Conservation (phyloP, 2,797 vertebrate species). For the Leptoclinus maculatus region DNA sequence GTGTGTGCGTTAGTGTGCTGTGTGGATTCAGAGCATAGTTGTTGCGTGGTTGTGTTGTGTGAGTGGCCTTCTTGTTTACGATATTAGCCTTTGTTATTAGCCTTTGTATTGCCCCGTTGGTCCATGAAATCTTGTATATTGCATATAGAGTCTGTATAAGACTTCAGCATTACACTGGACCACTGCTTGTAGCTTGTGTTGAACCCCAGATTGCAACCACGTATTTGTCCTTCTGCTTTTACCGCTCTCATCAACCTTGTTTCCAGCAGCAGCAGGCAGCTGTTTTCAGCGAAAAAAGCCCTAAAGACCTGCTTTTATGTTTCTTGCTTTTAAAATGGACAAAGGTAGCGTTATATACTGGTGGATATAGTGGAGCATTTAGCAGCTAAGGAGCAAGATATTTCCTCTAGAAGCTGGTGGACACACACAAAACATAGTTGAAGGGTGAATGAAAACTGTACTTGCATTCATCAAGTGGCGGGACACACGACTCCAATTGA, state of each 20-base stretch:
- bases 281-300: not conserved
- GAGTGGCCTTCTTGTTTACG: not conserved
- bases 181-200: not conserved
- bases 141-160: not conserved
- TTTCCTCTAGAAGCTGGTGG: not conserved
- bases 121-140: not conserved
- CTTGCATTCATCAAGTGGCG: not conserved
- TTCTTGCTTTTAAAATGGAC: not conserved
- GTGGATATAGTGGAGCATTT: not conserved
- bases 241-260: too few relatives aligned
- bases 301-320: not conserved
- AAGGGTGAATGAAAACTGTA: not conserved
- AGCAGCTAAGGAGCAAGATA: not conserved
- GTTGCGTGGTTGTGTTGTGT: not conserved
- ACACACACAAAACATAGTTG: not conserved
- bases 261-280: not conserved
- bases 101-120: not conserved
- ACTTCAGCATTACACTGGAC: not conserved
- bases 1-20: not conserved
- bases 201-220: not conserved
- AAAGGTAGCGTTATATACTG: not conserved
- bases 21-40: not conserved
- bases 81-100: not conserved
- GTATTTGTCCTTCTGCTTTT: not conserved
- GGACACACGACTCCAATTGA: not conserved